These are phyloP conservation scores for Drosophila recens DNA, from an alignment of 2,888 invertebrate genomes.

Conservation along the genomic window DNA sequence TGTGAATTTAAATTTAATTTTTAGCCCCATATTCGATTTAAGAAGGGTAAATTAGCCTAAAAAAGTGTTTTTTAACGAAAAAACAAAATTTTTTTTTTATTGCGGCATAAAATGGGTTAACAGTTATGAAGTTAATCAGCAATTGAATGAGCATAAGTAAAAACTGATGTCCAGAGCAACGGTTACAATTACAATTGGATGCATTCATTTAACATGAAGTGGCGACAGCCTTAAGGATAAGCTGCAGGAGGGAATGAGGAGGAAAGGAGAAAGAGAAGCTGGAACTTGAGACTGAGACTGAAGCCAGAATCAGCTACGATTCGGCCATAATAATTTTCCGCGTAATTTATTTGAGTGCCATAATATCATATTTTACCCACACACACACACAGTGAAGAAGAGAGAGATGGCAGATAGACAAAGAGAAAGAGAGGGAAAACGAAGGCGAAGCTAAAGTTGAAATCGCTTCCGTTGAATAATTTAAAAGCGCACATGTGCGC, in stretches of 20 bases:
- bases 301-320: slow-evolving; percentile 40
- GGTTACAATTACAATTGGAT: slow-evolving; percentile 13
- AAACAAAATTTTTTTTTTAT: too few species aligned
- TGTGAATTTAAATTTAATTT: too few species aligned
- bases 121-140: not conserved
- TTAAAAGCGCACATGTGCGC: slow-evolving; percentile 76
- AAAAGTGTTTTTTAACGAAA: too few species aligned
- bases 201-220: slow-evolving; percentile 27
- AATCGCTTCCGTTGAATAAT: slow-evolving; percentile 75
- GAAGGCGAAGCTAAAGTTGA: slow-evolving; percentile 23
- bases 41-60: too few species aligned
- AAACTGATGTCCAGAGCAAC: slow-evolving; percentile 4
- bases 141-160: not conserved
- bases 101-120: too few species aligned
- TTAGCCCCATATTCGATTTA: too few species aligned
- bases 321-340: slow-evolving; percentile 79
- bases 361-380: slow-evolving; percentile 75
- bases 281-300: not conserved
- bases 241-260: not conserved
- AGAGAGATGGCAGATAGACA: not conserved
- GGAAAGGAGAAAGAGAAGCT: not conserved
- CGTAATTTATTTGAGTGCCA: slow-evolving; percentile 79
- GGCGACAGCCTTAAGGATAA: slow-evolving; percentile 1
- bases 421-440: not conserved
- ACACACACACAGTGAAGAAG: slow-evolving; percentile 19